These are phyloP conservation scores for Ommatoiulus sabulosus DNA, from an alignment of 2,888 invertebrate species.

Conservation along the genomic window DNA sequence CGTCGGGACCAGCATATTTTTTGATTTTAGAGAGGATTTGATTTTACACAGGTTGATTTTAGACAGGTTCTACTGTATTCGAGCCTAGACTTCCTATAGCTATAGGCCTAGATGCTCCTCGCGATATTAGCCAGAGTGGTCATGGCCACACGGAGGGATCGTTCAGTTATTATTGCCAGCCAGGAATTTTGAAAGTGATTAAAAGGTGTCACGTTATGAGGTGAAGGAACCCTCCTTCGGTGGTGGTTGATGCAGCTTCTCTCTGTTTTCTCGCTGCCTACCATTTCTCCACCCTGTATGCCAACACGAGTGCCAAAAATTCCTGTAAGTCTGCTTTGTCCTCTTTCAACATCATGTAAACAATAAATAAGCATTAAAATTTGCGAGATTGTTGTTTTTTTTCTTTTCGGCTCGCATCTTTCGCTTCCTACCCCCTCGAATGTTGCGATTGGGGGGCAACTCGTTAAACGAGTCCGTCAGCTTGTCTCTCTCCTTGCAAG, in stretches of 20 bases:
- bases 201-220: neutral
- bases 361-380: conserved; percentile 42
- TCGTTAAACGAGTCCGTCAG: conserved; percentile 33
- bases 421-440: neutral
- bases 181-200: neutral
- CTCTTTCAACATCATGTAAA: conserved; percentile 19
- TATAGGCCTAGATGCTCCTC: neutral
- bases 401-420: neutral
- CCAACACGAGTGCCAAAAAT: neutral
- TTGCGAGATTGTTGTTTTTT: neutral
- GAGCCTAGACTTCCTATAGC: neutral
- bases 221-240: conserved; percentile 39
- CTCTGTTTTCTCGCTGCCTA: neutral
- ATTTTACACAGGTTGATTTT: too few species aligned
- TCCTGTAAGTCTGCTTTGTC: conserved; percentile 32
- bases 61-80: too few species aligned
- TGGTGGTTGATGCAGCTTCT: neutral
- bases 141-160: conserved; percentile 9
- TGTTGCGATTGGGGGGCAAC: neutral
- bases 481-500: neutral
- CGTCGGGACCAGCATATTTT: too few species aligned
- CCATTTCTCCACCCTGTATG: neutral
- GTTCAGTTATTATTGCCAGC: conserved; percentile 27
- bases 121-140: neutral
- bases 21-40: too few species aligned